Conservation (phyloP, 1,140 invertebrate species). For the Dinothrombium tinctorium region DNA sequence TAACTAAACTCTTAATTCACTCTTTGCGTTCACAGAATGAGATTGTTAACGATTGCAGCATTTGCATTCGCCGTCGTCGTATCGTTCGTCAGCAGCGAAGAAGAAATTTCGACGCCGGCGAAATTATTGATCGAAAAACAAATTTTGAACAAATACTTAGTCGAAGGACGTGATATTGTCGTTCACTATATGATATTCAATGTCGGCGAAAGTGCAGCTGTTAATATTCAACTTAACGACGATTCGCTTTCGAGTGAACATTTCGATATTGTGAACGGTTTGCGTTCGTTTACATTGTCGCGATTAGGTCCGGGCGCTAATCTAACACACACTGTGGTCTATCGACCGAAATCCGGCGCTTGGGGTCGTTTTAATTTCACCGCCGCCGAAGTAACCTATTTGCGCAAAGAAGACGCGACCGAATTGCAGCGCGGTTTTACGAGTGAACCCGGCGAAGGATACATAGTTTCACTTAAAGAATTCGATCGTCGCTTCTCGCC, state of each 20-base stretch:
- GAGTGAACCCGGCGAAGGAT: constrained; percentile 86
- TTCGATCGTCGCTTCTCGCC: constrained; percentile 96
- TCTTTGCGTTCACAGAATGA: too few relatives aligned
- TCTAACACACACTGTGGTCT: constrained; percentile 74
- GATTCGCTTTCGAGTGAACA: constrained; percentile 65
- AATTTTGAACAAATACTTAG: constrained; percentile 84
- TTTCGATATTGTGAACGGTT: constrained; percentile 62
- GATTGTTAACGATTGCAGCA: too few relatives aligned
- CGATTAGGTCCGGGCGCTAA: constrained; percentile 75
- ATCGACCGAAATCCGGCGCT: constrained; percentile 68
- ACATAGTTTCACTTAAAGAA: constrained; percentile 79
- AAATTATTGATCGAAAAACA: constrained; percentile 27
- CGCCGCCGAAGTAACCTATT: constrained; percentile 73
- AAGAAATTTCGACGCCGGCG: constrained; percentile 18
- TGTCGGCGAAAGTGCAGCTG: constrained; percentile 42
- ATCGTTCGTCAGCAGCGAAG: too few relatives aligned
- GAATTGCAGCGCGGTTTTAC: constrained; percentile 42
- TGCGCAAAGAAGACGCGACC: constrained; percentile 32
- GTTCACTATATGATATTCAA: constrained; percentile 47
- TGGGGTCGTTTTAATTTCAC: constrained; percentile 63
- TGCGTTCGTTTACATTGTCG: constrained; percentile 54
- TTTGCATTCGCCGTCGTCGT: too few relatives aligned
- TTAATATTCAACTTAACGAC: constrained; percentile 65
- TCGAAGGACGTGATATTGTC: constrained; percentile 91
- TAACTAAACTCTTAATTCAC: too few relatives aligned